Base-by-base conservation (phyloP, 2,113 vertebrate species). In the Esox niger region DNA sequence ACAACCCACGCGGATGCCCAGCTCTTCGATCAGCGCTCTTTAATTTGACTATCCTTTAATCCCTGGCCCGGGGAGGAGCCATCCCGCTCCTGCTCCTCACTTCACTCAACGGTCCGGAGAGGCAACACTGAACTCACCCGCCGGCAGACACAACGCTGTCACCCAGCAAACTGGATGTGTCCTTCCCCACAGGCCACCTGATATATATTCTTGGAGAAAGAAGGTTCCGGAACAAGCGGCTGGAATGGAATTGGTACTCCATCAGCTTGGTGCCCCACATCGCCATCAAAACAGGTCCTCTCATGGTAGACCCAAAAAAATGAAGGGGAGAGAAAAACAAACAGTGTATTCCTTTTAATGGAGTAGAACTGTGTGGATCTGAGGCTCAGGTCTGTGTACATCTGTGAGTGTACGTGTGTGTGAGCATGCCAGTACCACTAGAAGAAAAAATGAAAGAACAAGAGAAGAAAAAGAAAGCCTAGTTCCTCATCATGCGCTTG, bases 401-500 rank as follows among this genome's bases (percentile, higher is more conserved):
- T n/a, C n/a, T 74, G 87, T 87, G 88, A 87, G 78, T 88, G 90
- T 84, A 87, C 87, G 88, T 88, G 78, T 88, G 90, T 84, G 84
- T 81, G 87, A 91, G 87, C 85, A 79, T 87, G 87, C 88, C 92
- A 92, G 85, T 87, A 86, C 88, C 93, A 91, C 90, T 91, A 91
- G 85, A 90, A 2, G 82, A 87, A 69, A 66, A 84, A 90, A 83
- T 75, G 82, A 87, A 87, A 82, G 90, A 87, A 85, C 75, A 89
- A 85, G 88, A 91, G 87, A 84, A 90, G 90, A 92, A 90, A 49
- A 84, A 85, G 89, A 86, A 86, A 87, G 79, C 80, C 87, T 85
- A 82, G 90, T 91, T 95, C 91, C 95, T 97, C 93, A 95, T 94
- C 95, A 96, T 95, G 94, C 80, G 91, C 94, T 98, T 95, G 95